These are phyloP conservation scores for Drosophila diplacantha DNA, from an alignment of 2,888 invertebrate species.

Conservation along the genomic window DNA sequence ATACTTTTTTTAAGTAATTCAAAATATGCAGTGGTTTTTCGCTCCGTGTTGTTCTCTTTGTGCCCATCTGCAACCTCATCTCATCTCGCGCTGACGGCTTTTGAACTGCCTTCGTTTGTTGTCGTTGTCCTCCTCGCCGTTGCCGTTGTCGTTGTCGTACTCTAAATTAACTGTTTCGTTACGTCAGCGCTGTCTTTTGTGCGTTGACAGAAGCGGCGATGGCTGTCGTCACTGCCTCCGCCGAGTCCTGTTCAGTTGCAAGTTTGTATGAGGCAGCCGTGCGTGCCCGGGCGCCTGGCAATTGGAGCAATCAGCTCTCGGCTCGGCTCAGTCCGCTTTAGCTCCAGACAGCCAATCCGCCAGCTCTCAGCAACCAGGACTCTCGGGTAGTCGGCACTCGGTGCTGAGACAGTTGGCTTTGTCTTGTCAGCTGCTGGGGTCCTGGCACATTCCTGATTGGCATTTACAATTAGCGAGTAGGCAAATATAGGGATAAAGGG, in stretches of 20 bases:
- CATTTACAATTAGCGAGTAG: slow-evolving; percentile 76
- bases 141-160: slow-evolving; percentile 58
- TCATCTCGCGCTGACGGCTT: slow-evolving; percentile 63
- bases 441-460: slow-evolving; percentile 68
- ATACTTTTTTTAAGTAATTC: neutral
- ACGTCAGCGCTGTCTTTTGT: slow-evolving; percentile 66
- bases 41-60: slow-evolving; percentile 38
- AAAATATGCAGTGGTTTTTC: neutral
- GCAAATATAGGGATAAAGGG: slow-evolving; percentile 61
- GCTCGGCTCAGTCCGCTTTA: slow-evolving; percentile 17
- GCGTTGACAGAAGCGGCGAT: slow-evolving; percentile 53
- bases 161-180: slow-evolving; percentile 73
- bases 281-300: slow-evolving; percentile 68
- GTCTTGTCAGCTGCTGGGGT: slow-evolving; percentile 40
- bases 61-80: slow-evolving; percentile 41
- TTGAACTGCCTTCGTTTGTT: slow-evolving; percentile 67
- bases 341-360: slow-evolving; percentile 29
- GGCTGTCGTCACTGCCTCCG: slow-evolving; percentile 26
- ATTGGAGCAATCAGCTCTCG: slow-evolving; percentile 65
- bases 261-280: slow-evolving; percentile 75
- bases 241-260: slow-evolving; percentile 65
- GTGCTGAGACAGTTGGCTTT: slow-evolving; percentile 44
- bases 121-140: slow-evolving; percentile 56
- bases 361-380: slow-evolving; percentile 6
- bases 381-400: slow-evolving; percentile 6